These are phyloP conservation scores for Balanococcus diminutus DNA, from an alignment of 2,888 invertebrate genomes.

Conservation along the genomic window DNA sequence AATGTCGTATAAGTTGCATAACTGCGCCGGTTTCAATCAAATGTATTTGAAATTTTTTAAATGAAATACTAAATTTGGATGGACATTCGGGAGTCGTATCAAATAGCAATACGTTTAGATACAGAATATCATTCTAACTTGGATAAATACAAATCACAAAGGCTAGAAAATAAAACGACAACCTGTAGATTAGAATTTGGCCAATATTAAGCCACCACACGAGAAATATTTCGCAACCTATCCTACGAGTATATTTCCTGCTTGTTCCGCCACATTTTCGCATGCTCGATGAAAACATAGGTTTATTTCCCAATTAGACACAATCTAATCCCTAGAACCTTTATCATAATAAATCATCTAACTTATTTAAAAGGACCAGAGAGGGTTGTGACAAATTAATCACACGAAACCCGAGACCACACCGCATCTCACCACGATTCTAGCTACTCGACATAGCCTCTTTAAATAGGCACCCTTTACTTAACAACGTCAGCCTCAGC, in stretches of 20 bases:
- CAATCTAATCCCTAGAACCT: background rate
- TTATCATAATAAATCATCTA: background rate
- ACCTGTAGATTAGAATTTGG: background rate
- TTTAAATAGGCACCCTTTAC: background rate
- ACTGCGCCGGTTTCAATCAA: too few species aligned
- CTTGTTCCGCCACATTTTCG: background rate
- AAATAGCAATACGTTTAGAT: too few species aligned
- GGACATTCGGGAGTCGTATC: too few species aligned
- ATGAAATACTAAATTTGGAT: too few species aligned
- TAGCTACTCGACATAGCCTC: background rate
- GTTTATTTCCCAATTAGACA: too few species aligned
- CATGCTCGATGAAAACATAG: background rate
- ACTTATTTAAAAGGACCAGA: background rate
- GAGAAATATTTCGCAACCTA: background rate
- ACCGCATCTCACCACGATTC: background rate
- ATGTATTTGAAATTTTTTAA: too few species aligned
- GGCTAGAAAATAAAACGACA: background rate
- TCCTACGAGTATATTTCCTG: background rate
- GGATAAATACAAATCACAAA: too few species aligned
- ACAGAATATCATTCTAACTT: too few species aligned
- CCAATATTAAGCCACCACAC: background rate
- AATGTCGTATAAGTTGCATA: too few species aligned
- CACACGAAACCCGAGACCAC: background rate
- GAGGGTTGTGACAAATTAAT: background rate
- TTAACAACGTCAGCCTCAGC: background rate